Evolutionary conservation across 2,888 invertebrate genomes (phyloP), one percentile per base, ranked within the genome.

Genomic region (Macropis europaea): DNA sequence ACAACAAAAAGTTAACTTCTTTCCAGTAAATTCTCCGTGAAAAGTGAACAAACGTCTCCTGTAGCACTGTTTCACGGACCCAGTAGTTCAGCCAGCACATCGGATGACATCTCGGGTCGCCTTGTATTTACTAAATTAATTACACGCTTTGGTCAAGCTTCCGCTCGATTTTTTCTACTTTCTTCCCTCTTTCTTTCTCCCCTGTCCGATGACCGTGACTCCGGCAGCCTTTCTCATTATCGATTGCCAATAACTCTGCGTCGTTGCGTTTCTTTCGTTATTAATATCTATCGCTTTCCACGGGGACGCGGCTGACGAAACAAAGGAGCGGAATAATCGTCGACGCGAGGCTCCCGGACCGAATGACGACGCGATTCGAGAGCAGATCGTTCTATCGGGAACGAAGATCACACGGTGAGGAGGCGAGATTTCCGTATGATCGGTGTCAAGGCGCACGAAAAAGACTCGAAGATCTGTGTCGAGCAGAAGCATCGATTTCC

Each of bases 401-500:
- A 22, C n/a, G 9, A 30, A 11, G 38, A 38, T 15, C 61, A 17
- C 5, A 28, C 34, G 13, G 22, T 13, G 19, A 9, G 11, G 24
- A 38, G 63, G 11, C 4, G 40, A 30, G 52, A 52, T 47, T 45
- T 59, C 43, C 43, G 43, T 43, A 22, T 7, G 22, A 36, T 42
- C 28, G 38, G 42, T 50, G 59, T 36, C 34, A 50, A 50, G 59
- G 22, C 34, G 43, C 24, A 30, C 43, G 60, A 45, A 52, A 57
- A 34, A 52, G 50, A 15, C 42, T 52, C 26, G 30, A 36, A 5
- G 40, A 52, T 52, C 43, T 13, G 50, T 36, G 32, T 52, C 64
- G 40, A 59, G n/a, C 36, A 54, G 62, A 47, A 24, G 30, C 60
- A 63, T 63, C 63, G 63, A 54, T 45, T 54, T 56, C 54, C 28